Evolutionary conservation across 2,113 vertebrate species (phyloP).

Genomic region (Xerus inauris): DNA sequence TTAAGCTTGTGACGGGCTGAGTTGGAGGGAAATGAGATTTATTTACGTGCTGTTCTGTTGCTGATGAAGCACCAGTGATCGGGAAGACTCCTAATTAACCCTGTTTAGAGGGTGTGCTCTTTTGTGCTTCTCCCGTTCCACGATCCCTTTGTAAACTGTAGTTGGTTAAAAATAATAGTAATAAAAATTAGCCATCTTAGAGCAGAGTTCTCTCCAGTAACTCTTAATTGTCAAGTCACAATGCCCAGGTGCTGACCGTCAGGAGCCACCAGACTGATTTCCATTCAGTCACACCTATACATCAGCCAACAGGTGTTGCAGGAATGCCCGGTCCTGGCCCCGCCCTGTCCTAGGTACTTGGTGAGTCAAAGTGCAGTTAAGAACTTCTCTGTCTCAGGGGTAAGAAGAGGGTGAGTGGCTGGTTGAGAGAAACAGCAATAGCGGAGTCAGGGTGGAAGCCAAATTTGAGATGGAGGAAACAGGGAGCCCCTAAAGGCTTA

Average conservation of each 20-base stretch:
- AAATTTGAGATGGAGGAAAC: neutral
- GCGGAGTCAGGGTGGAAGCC: neutral
- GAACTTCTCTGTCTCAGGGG: neutral
- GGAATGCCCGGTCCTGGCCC: neutral
- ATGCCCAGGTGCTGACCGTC: slow-evolving; percentile 48
- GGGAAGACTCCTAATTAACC: slow-evolving; percentile 94
- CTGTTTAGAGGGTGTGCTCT: slow-evolving; percentile 89
- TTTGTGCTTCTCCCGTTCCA: slow-evolving; percentile 74
- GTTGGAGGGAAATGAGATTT: slow-evolving; percentile 95
- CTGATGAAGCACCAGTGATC: slow-evolving; percentile 89
- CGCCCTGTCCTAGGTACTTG: neutral
- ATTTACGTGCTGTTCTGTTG: slow-evolving; percentile 92
- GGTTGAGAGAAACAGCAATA: neutral
- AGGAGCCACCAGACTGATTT: neutral
- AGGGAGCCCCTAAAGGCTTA: neutral
- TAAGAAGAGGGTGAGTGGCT: neutral
- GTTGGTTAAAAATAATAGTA: slow-evolving; percentile 72
- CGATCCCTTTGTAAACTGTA: slow-evolving; percentile 70
- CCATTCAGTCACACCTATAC: neutral
- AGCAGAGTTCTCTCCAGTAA: neutral
- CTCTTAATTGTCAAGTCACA: neutral
- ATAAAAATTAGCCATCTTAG: slow-evolving; percentile 54
- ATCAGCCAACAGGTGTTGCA: neutral
- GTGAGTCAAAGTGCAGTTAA: neutral
- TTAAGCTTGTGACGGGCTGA: slow-evolving; percentile 88